phyloP scores from a whole-genome alignment of 2,113 vertebrate species.

The Nothoprocta pentlandii region DNA sequence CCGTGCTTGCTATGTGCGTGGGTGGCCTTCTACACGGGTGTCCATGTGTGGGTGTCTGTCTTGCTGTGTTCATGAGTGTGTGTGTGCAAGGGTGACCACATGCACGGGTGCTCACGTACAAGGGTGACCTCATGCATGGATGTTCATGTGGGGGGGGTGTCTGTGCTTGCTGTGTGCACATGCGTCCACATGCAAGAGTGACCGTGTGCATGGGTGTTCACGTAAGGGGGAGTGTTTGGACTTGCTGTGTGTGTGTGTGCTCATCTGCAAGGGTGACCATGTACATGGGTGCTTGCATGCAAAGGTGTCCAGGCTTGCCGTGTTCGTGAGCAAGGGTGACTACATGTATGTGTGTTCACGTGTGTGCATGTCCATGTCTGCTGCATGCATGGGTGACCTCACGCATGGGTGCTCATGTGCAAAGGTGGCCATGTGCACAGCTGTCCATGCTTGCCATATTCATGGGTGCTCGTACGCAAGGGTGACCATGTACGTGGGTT shows the following conservation, averaged over 20 bases:
- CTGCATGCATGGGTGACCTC: neutral
- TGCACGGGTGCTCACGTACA: accelerated
- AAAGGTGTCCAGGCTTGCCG: no score
- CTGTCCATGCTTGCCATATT: no score
- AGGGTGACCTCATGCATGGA: neutral
- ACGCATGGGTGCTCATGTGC: no score
- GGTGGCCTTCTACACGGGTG: neutral
- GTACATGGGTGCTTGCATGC: no score
- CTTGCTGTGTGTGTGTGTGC: neutral
- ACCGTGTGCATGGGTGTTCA: neutral
- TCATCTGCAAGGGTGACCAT: neutral
- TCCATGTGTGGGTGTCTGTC: accelerated
- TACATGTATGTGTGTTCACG: accelerated
- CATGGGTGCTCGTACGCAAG: neutral
- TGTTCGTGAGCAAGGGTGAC: neutral
- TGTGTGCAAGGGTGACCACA: no score
- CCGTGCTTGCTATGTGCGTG: neutral
- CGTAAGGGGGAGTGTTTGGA: neutral
- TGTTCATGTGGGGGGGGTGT: no score
- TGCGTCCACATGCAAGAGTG: neutral
- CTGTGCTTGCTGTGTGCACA: neutral
- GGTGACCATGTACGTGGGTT: neutral
- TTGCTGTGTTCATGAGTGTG: no score
- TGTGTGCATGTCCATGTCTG: no score
- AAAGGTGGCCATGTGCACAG: no score